Percentiles rank a stretch among this genome's conserved stretches.
Evolutionary conservation across 2,113 vertebrate species (phyloP).

Genomic region (Origma solitaria): DNA sequence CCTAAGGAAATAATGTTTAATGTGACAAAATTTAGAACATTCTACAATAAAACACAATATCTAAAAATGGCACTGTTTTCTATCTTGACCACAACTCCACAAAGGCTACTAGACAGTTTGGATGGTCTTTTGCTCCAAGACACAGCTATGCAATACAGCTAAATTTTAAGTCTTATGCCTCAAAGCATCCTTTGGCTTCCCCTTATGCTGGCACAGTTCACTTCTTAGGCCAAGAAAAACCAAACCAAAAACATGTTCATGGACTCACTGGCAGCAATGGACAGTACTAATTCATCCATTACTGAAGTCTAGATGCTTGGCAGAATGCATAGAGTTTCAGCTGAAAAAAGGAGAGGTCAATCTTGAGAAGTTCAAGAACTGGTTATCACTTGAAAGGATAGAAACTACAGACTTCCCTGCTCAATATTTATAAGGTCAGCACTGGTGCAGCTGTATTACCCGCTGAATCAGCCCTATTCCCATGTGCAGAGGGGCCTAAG

Average conservation of each 20-base stretch:
- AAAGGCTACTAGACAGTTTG: background rate
- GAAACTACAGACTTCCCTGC: slow-evolving; percentile 32
- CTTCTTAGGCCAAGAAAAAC: background rate
- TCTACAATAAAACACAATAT: background rate
- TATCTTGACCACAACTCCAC: background rate
- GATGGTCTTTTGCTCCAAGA: background rate
- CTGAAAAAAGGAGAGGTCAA: background rate
- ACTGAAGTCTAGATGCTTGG: background rate
- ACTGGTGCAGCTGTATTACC: slow-evolving; percentile 31
- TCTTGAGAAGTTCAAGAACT: slow-evolving; percentile 23
- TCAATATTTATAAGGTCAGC: slow-evolving; percentile 50
- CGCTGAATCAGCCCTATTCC: slow-evolving; percentile 53
- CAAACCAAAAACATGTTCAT: background rate
- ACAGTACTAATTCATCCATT: background rate
- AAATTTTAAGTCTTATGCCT: background rate
- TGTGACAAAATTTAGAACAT: background rate
- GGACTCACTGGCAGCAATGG: background rate
- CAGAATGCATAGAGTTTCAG: background rate
- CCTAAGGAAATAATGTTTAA: background rate
- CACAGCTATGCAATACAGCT: background rate
- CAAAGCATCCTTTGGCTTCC: background rate
- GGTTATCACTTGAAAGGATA: slow-evolving; percentile 46
- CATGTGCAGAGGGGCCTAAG: slow-evolving; percentile 25
- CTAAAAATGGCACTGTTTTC: background rate
- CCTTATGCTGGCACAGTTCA: background rate